phyloP scores from a whole-genome alignment of 2,113 vertebrate genomes.

The Chlorodrepanis virens region DNA sequence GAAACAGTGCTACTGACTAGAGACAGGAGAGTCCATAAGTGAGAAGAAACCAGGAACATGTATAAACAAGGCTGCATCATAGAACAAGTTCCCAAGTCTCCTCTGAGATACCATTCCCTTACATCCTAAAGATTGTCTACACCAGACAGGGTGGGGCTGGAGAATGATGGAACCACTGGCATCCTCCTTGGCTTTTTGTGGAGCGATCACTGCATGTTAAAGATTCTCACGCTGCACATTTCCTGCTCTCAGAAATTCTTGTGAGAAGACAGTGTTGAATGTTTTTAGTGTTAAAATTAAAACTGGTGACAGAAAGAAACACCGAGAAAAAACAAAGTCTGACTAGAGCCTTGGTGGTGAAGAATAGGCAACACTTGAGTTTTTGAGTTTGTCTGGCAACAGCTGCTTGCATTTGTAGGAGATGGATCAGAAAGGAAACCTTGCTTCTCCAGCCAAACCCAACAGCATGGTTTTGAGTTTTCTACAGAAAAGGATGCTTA shows the following conservation, averaged over 20 bases:
- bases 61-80: neutral
- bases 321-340: neutral
- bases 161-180: neutral
- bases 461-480: neutral
- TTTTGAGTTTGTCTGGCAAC: neutral
- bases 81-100: neutral
- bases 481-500: neutral
- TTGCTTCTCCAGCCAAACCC: neutral
- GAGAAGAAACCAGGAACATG: neutral
- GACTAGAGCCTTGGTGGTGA: neutral
- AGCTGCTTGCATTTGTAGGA: neutral
- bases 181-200: neutral
- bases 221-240: neutral
- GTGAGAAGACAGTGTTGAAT: neutral
- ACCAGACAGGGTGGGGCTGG: neutral
- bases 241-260: neutral
- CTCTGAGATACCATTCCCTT: neutral
- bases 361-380: neutral
- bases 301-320: neutral
- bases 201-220: neutral
- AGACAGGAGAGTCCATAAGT: neutral
- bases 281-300: neutral
- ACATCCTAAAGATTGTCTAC: neutral
- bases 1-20: neutral
- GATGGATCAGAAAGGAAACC: neutral